These are phyloP conservation scores for Chloebia gouldiae DNA, from an alignment of 2,113 vertebrate genomes.

Conservation along the genomic window DNA sequence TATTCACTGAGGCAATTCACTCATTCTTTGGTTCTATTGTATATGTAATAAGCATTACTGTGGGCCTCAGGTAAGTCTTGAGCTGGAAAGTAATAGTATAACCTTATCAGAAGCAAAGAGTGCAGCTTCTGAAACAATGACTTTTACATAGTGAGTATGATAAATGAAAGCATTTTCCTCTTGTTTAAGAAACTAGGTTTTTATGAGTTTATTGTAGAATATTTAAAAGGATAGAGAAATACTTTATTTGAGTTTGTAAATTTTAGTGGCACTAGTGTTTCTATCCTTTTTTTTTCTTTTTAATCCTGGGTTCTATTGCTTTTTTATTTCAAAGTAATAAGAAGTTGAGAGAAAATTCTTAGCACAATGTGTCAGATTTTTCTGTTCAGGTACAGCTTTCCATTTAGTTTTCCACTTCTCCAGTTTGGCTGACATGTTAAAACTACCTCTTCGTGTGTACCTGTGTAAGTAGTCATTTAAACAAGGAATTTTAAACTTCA, in stretches of 20 bases:
- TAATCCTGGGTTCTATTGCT: constrained; percentile 23
- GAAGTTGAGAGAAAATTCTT: background rate
- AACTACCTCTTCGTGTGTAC: background rate
- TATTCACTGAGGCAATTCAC: background rate
- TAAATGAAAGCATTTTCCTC: constrained; percentile 27
- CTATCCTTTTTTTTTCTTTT: background rate
- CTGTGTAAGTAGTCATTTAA: background rate
- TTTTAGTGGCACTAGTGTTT: constrained; percentile 49
- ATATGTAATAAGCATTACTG: constrained; percentile 20
- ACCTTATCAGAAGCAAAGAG: constrained; percentile 31
- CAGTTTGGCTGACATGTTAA: background rate
- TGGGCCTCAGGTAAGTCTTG: constrained; percentile 32
- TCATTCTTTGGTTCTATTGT: constrained; percentile 5
- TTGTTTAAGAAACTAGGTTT: constrained; percentile 40
- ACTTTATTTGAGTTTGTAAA: constrained; percentile 52
- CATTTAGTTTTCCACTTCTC: background rate
- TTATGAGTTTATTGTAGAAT: constrained; percentile 47
- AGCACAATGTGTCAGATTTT: background rate
- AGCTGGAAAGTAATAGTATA: background rate
- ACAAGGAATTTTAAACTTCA: background rate
- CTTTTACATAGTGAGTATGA: constrained; percentile 16
- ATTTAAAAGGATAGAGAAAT: constrained; percentile 29
- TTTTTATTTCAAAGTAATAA: constrained; percentile 53
- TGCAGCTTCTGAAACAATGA: constrained; percentile 1
- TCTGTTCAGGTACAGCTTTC: background rate